Evolutionary conservation across 1,140 invertebrate genomes (phyloP).

Genomic region (Drosophila pachea): DNA sequence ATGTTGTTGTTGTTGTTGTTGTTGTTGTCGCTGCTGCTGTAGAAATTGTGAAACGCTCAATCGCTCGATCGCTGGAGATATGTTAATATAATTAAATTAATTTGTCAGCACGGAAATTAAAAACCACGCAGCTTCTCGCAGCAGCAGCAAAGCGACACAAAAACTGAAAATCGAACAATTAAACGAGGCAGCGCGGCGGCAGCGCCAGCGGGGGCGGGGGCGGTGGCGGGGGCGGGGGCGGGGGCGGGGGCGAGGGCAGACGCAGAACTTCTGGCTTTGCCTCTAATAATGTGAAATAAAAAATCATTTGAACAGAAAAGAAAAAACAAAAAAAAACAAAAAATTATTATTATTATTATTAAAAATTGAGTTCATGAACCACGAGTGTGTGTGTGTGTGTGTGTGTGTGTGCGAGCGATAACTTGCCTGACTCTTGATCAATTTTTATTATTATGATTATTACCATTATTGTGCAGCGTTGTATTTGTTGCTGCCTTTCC

Average conservation of each 20-base stretch:
- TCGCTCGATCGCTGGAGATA: constrained; percentile 73
- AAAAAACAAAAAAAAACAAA: too few species aligned
- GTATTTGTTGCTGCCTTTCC: constrained; percentile 52
- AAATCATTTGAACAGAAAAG: constrained; percentile 60
- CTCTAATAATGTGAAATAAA: constrained; percentile 73
- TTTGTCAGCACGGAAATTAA: constrained; percentile 77
- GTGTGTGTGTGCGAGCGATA: constrained; percentile 4
- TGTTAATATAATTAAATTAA: constrained; percentile 78
- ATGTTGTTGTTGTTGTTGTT: neutral
- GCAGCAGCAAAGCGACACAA: constrained; percentile 33
- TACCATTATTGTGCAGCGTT: constrained; percentile 36
- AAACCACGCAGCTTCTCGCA: constrained; percentile 41
- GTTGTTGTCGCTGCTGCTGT: neutral
- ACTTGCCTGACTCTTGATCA: constrained; percentile 62
- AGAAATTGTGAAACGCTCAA: constrained; percentile 40
- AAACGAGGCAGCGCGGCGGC: constrained; percentile 31
- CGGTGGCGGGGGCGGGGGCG: constrained; percentile 15
- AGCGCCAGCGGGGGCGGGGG: constrained; percentile 5
- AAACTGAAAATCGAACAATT: constrained; percentile 76
- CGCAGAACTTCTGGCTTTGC: constrained; percentile 41
- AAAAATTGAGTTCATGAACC: constrained; percentile 77
- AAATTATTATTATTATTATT: too few species aligned
- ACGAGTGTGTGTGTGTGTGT: constrained; percentile 12
- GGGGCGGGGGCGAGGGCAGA: too few species aligned
- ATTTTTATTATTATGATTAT: constrained; percentile 73